phyloP scores from a whole-genome alignment of 2,113 vertebrate species.

The Trachemys scripta region DNA sequence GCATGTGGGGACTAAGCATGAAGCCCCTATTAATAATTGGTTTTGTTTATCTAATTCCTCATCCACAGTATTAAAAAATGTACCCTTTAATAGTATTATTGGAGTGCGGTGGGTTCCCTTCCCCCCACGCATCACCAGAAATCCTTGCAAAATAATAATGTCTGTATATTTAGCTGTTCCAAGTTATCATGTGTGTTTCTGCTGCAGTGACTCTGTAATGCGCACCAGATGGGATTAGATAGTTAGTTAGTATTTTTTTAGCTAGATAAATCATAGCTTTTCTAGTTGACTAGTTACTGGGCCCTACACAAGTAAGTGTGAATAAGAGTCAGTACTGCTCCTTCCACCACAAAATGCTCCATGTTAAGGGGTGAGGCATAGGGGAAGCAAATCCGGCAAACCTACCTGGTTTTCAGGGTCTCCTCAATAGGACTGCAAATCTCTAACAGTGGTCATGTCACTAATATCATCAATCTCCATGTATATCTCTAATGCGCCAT shows the following conservation, averaged over 20 bases:
- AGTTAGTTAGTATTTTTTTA: slow-evolving; percentile 9
- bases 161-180: neutral
- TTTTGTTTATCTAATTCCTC: neutral
- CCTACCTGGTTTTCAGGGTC: neutral
- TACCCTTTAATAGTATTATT: neutral
- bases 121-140: neutral
- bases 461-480: neutral
- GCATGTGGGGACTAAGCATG: neutral
- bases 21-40: neutral
- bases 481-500: neutral
- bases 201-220: neutral
- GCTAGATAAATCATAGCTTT: neutral
- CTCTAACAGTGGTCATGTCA: neutral
- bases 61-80: neutral
- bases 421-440: neutral
- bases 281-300: neutral
- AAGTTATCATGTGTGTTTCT: neutral
- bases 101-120: neutral
- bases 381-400: fast-evolving
- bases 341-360: neutral
- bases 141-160: neutral
- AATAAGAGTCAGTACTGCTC: fast-evolving
- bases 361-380: neutral
- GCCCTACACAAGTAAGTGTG: neutral
- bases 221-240: neutral